phyloP scores from a whole-genome alignment of 2,888 invertebrate genomes.

The Galerucella nymphaeae region DNA sequence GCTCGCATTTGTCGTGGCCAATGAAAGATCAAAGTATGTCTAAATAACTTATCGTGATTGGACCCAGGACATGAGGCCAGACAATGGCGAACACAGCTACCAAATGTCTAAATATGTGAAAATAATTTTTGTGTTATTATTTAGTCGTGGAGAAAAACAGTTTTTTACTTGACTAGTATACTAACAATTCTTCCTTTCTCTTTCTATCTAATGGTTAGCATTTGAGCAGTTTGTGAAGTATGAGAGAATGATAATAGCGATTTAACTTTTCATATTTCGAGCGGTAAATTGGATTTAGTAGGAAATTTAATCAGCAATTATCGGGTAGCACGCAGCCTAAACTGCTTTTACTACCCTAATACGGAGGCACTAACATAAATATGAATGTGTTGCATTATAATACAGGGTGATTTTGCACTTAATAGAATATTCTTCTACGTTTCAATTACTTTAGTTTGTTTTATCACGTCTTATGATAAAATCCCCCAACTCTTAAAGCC shows the following conservation, averaged over 20 bases:
- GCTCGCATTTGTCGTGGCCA: no score
- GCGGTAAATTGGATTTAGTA: constrained; percentile 55
- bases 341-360: constrained; percentile 50
- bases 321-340: constrained; percentile 55
- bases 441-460: neutral
- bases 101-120: no score
- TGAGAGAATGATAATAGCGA: constrained; percentile 49
- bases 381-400: constrained; percentile 39
- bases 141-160: neutral
- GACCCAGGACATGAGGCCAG: no score
- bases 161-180: constrained; percentile 52
- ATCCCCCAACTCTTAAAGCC: no score
- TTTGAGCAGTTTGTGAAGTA: constrained; percentile 49
- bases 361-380: constrained; percentile 40
- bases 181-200: constrained; percentile 48
- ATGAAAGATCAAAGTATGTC: no score
- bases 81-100: no score
- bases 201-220: constrained; percentile 44
- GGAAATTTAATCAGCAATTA: constrained; percentile 59
- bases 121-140: no score
- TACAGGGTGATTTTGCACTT: constrained; percentile 12
- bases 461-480: no score
- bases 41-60: no score
- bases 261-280: constrained; percentile 58
- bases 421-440: neutral